These are phyloP conservation scores for Pristionchus exspectatus DNA, from an alignment of 2,888 invertebrate genomes.

Conservation along the genomic window DNA sequence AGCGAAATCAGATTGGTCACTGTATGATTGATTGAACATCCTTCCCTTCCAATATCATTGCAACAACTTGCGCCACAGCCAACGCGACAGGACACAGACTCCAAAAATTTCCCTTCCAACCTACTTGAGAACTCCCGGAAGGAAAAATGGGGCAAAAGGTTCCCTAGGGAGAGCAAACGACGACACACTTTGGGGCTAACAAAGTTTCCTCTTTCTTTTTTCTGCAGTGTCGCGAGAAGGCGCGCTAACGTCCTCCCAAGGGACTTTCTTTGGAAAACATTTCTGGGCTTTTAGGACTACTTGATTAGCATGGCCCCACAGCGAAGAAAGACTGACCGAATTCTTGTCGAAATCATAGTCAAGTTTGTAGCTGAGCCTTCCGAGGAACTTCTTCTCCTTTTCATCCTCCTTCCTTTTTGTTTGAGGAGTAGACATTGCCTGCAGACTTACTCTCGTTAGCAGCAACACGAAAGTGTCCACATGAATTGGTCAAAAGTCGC, in stretches of 20 bases:
- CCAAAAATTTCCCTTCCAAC: background rate
- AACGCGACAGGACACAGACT: background rate
- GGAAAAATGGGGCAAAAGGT: background rate
- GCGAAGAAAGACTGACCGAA: slow-evolving; percentile 83
- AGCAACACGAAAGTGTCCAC: background rate
- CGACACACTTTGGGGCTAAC: background rate
- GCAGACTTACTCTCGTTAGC: background rate
- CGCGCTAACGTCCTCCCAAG: background rate
- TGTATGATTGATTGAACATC: too few species aligned
- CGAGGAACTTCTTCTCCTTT: slow-evolving; percentile 84
- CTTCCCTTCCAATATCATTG: too few species aligned
- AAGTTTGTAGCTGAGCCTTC: slow-evolving; percentile 92
- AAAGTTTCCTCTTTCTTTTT: background rate
- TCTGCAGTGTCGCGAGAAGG: background rate
- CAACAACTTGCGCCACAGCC: too few species aligned
- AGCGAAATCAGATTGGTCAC: too few species aligned
- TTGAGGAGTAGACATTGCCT: slow-evolving; percentile 14
- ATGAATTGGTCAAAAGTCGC: slow-evolving; percentile 4
- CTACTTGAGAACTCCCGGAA: background rate
- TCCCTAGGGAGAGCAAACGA: background rate
- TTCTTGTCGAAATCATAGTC: slow-evolving; percentile 99
- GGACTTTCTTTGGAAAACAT: background rate
- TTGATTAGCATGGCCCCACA: background rate
- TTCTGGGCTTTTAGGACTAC: background rate
- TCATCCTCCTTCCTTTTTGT: slow-evolving; percentile 73